Percentiles rank a stretch among this genome's conserved stretches.
phyloP scores from a whole-genome alignment of 37 sponge, comb jelly and placozoan species.

The Axinella damicornis region DNA sequence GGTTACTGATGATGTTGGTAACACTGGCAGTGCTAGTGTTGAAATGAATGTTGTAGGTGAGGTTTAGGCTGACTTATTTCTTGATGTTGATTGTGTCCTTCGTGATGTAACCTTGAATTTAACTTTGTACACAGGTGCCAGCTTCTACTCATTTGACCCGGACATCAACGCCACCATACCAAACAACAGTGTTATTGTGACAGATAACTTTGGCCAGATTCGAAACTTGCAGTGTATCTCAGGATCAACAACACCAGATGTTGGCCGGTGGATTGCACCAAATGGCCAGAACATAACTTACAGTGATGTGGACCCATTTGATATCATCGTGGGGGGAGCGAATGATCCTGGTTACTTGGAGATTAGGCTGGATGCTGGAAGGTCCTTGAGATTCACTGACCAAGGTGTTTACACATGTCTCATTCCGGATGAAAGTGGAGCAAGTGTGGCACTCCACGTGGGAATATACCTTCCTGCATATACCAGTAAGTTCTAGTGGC shows the following conservation, averaged over 20 bases:
- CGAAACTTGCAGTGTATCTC: conserved; percentile 22
- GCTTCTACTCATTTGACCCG: conserved; percentile 13
- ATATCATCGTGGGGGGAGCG: neutral
- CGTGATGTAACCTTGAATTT: no score
- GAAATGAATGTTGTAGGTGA: conserved; percentile 10
- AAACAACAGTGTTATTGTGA: conserved; percentile 20
- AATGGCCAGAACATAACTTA: neutral
- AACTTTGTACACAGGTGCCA: neutral
- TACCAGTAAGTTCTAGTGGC: neutral
- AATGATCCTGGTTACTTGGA: conserved; percentile 29
- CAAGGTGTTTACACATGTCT: conserved; percentile 20
- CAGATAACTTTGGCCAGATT: conserved; percentile 26
- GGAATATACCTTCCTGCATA: conserved; percentile 24
- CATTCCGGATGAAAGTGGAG: conserved; percentile 22
- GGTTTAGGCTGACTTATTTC: neutral
- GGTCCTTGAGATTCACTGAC: neutral
- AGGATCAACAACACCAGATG: conserved; percentile 12
- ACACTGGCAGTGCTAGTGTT: conserved; percentile 12
- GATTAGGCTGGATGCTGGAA: neutral
- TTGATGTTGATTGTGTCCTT: no score
- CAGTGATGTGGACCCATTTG: neutral
- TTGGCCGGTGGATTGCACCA: conserved; percentile 21
- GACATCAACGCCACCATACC: neutral
- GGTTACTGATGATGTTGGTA: conserved; percentile 27
- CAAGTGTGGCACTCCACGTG: neutral